phyloP scores from a whole-genome alignment of 2,888 invertebrate species.

The Neoaliturus tenellus region DNA sequence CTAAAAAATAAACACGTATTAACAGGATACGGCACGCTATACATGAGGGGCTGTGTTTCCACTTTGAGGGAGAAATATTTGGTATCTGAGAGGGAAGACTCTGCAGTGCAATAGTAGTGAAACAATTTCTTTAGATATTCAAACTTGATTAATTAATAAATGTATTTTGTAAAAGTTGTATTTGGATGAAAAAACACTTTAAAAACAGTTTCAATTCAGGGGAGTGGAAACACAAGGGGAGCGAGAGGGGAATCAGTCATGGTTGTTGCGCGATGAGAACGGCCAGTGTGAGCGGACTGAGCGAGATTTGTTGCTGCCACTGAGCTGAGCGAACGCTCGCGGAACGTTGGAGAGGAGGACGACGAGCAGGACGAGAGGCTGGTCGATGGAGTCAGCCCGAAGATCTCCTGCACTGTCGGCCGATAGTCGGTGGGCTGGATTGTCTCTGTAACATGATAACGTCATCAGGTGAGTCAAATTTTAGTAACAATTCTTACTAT shows the following conservation, averaged over 20 bases:
- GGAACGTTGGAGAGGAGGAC: slow-evolving; percentile 71
- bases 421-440: slow-evolving; percentile 70
- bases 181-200: no score
- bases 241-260: neutral
- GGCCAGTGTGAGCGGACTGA: slow-evolving; percentile 70
- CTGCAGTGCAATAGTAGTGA: no score
- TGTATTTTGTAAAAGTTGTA: no score
- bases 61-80: neutral
- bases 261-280: slow-evolving; percentile 66
- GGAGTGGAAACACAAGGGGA: neutral
- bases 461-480: no score
- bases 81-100: neutral
- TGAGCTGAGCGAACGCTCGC: slow-evolving; percentile 72
- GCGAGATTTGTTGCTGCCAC: slow-evolving; percentile 70
- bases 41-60: neutral
- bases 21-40: slow-evolving; percentile 10
- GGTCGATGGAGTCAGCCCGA: slow-evolving; percentile 72
- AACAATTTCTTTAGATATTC: no score
- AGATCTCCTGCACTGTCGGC: slow-evolving; percentile 73
- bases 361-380: slow-evolving; percentile 72
- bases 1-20: slow-evolving; percentile 15
- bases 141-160: no score
- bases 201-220: neutral
- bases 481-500: no score
- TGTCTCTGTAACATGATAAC: slow-evolving; percentile 68